These are phyloP conservation scores for Polyploca ridens DNA, from an alignment of 2,888 invertebrate species.

Conservation along the genomic window DNA sequence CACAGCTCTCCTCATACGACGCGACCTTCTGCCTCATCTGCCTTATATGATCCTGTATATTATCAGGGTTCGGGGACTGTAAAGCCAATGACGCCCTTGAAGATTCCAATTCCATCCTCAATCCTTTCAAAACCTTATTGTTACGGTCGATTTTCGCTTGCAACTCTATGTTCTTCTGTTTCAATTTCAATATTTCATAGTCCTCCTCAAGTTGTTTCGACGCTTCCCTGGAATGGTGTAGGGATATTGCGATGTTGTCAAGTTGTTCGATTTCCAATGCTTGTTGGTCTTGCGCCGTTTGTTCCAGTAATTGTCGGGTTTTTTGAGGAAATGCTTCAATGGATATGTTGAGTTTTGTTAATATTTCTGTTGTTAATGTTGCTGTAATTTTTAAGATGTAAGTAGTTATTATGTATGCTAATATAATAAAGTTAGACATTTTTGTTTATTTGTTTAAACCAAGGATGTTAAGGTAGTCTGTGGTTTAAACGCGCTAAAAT, in stretches of 20 bases:
- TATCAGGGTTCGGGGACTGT: slow-evolving; percentile 64
- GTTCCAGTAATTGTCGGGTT: slow-evolving; percentile 57
- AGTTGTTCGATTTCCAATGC: slow-evolving; percentile 49
- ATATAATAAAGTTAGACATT: too few species aligned
- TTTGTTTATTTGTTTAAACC: too few species aligned
- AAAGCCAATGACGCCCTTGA: slow-evolving; percentile 54
- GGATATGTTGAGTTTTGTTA: slow-evolving; percentile 61
- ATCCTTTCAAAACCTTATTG: slow-evolving; percentile 55
- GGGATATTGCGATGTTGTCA: slow-evolving; percentile 60
- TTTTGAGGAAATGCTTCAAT: slow-evolving; percentile 66
- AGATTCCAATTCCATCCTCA: slow-evolving; percentile 59
- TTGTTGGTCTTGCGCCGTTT: slow-evolving; percentile 48
- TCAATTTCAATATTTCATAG: slow-evolving; percentile 65
- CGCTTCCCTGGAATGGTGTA: slow-evolving; percentile 54
- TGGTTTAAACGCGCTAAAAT: too few species aligned
- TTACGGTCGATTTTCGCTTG: slow-evolving; percentile 70
- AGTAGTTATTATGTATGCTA: too few species aligned
- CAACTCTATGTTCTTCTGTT: slow-evolving; percentile 63
- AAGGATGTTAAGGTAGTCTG: too few species aligned
- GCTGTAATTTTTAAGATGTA: slow-evolving; percentile 42
- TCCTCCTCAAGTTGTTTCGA: slow-evolving; percentile 61
- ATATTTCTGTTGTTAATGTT: slow-evolving; percentile 52
- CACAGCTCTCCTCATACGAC: slow-evolving; percentile 71
- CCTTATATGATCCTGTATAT: slow-evolving; percentile 66
- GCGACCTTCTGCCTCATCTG: slow-evolving; percentile 67